Evolutionary conservation across 2,888 invertebrate genomes (phyloP).

Genomic region (Tenthredo amoena): DNA sequence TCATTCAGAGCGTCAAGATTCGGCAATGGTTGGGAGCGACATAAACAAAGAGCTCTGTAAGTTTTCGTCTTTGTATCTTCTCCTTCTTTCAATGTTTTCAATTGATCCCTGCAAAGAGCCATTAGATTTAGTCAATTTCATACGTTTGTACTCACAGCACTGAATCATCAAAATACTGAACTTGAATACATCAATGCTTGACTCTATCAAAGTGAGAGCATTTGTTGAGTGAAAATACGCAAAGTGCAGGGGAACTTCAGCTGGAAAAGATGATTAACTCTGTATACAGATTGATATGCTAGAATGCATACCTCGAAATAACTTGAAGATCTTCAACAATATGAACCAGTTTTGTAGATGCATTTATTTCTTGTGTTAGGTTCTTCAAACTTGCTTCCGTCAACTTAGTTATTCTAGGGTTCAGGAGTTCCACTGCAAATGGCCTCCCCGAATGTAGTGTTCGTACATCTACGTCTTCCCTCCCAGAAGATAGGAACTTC

Average conservation of each 20-base stretch:
- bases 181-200: not conserved
- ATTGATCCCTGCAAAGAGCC: conserved; percentile 81
- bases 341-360: conserved; percentile 79
- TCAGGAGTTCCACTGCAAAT: conserved; percentile 92
- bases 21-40: conserved; percentile 77
- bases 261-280: not conserved
- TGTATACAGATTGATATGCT: not conserved
- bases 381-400: conserved; percentile 78
- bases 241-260: not conserved
- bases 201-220: not conserved
- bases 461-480: conserved; percentile 98
- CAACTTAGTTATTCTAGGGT: conserved; percentile 82
- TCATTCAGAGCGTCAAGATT: conserved; percentile 80
- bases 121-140: not conserved
- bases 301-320: conserved; percentile 80
- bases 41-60: conserved; percentile 90
- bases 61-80: conserved; percentile 93
- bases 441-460: conserved; percentile 96
- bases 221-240: not conserved
- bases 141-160: not conserved
- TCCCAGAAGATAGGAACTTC: conserved; percentile 94
- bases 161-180: conserved; percentile 24
- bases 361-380: conserved; percentile 83
- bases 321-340: conserved; percentile 84
- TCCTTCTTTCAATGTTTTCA: conserved; percentile 88